Evolutionary conservation across 2,797 vertebrate genomes (phyloP).

Genomic region (Carcharodon carcharias): DNA sequence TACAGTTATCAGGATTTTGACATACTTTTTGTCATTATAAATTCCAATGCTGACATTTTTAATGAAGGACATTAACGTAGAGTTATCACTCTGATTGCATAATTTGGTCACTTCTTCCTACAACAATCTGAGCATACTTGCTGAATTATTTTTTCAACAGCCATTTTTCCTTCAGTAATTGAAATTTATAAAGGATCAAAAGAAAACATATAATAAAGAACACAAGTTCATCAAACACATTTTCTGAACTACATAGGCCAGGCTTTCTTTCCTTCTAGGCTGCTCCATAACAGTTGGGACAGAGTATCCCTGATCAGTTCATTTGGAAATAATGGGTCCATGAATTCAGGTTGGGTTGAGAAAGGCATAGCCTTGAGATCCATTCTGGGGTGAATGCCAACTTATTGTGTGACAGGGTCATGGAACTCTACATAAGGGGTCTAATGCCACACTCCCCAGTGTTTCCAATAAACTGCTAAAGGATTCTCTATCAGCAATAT

Average conservation of each 20-base stretch:
- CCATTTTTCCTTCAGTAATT: background rate
- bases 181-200: background rate
- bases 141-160: background rate
- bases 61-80: background rate
- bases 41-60: background rate
- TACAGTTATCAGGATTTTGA: background rate
- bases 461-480: background rate
- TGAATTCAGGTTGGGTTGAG: background rate
- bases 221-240: background rate
- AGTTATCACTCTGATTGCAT: background rate
- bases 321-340: background rate
- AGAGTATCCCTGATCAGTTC: background rate
- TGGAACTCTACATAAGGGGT: background rate
- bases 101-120: background rate
- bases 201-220: background rate
- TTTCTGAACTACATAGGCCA: background rate
- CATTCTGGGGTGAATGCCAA: background rate
- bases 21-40: background rate
- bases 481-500: background rate
- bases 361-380: background rate
- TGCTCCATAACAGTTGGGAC: background rate
- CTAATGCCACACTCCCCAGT: background rate
- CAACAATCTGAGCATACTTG: background rate
- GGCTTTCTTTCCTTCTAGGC: background rate
- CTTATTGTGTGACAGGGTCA: background rate